Conservation (phyloP, 2,113 vertebrate species). For the Sigmodon hispidus region DNA sequence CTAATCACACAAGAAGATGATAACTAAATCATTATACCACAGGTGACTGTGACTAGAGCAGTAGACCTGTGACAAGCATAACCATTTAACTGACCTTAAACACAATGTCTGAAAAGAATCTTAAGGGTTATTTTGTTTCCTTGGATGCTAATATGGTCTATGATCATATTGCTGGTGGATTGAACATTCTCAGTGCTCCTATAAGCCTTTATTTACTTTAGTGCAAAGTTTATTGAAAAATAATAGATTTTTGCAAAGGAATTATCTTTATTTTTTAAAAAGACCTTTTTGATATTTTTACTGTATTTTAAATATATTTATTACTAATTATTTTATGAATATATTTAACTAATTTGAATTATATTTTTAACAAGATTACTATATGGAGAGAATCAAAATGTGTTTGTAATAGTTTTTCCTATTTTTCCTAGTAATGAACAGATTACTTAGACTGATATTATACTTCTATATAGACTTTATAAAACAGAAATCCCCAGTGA, state of each 20-base stretch:
- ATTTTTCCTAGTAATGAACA: not conserved
- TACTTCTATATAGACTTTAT: not conserved
- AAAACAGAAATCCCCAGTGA: not conserved
- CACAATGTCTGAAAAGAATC: not conserved
- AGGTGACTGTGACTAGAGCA: not conserved
- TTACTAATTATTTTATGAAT: not conserved
- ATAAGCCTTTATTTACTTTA: not conserved
- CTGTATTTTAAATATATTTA: slow-evolving; percentile 2
- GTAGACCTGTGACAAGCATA: not conserved
- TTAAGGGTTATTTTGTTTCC: not conserved
- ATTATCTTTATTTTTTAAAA: slow-evolving; percentile 21
- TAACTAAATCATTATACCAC: not conserved
- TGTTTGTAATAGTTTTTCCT: not conserved
- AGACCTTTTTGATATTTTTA: not conserved
- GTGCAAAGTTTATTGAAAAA: not conserved
- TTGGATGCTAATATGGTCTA: not conserved
- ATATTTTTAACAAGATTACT: not conserved
- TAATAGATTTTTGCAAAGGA: not conserved
- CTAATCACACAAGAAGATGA: not conserved
- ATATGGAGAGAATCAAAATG: not conserved
- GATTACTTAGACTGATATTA: not conserved
- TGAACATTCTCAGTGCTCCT: not conserved
- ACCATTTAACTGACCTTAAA: not conserved
- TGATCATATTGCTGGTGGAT: not conserved
- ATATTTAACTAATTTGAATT: slow-evolving; percentile 1